These are phyloP conservation scores for Plutella xylostella DNA, from an alignment of 2,888 invertebrate species.

Conservation along the genomic window DNA sequence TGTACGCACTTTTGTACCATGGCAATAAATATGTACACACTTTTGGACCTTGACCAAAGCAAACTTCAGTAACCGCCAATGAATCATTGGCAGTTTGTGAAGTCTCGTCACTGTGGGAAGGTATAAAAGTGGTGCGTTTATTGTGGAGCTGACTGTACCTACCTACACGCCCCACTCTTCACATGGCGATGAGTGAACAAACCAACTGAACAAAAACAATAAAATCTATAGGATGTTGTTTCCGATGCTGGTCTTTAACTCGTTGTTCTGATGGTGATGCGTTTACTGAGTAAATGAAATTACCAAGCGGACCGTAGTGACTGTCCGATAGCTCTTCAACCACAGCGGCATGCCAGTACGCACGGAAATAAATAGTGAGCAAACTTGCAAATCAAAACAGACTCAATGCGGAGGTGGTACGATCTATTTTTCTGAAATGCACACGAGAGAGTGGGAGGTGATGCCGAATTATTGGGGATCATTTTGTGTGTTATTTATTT, in stretches of 20 bases:
- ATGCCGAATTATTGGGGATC: neutral
- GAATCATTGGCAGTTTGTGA: too few relatives aligned
- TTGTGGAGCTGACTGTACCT: too few relatives aligned
- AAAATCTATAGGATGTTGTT: too few relatives aligned
- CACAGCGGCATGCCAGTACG: constrained; percentile 23
- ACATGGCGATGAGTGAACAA: constrained; percentile 30
- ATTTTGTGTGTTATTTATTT: too few relatives aligned
- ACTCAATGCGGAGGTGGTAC: neutral
- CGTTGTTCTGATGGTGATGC: too few relatives aligned
- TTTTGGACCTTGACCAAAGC: too few relatives aligned
- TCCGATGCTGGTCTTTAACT: too few relatives aligned
- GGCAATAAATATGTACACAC: too few relatives aligned
- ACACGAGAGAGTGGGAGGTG: constrained; percentile 2
- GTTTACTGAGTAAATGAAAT: too few relatives aligned
- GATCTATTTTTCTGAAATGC: neutral
- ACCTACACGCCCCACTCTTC: constrained; percentile 10
- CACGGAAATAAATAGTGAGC: constrained; percentile 5
- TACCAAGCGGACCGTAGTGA: neutral
- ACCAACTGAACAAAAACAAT: constrained; percentile 22
- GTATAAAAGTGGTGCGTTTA: too few relatives aligned
- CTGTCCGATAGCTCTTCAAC: constrained; percentile 26
- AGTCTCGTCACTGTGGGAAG: too few relatives aligned
- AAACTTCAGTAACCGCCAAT: too few relatives aligned
- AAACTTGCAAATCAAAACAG: neutral
- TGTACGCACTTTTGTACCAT: neutral